phyloP scores from a whole-genome alignment of 1,140 invertebrate species.

The Antheraea pernyi region DNA sequence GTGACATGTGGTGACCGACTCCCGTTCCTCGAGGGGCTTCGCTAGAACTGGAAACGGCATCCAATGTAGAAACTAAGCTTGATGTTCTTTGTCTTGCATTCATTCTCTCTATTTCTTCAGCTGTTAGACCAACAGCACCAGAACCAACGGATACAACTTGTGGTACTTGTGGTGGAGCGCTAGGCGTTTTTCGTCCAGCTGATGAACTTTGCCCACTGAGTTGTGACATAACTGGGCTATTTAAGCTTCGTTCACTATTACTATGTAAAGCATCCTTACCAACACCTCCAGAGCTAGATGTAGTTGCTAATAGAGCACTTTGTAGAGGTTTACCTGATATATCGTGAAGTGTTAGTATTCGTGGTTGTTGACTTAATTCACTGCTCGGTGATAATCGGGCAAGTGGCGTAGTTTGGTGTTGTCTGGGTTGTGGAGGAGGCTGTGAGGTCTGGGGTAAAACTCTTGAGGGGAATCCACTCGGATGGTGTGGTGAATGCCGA shows the following conservation, averaged over 20 bases:
- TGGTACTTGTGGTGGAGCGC: constrained; percentile 81
- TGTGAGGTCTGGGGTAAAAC: constrained; percentile 85
- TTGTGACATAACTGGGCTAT: constrained; percentile 94
- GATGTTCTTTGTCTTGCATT: constrained; percentile 92
- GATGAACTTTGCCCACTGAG: constrained; percentile 90
- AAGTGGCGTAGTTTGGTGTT: constrained; percentile 92
- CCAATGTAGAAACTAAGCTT: constrained; percentile 94
- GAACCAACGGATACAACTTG: constrained; percentile 81
- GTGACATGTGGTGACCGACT: constrained; percentile 82
- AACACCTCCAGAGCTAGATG: constrained; percentile 90
- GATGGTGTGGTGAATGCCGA: constrained; percentile 85
- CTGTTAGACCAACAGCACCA: constrained; percentile 90
- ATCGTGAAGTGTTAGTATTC: constrained; percentile 95
- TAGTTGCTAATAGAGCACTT: constrained; percentile 91
- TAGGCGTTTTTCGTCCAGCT: constrained; percentile 83
- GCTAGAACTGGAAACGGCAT: constrained; percentile 95
- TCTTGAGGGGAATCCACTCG: constrained; percentile 83
- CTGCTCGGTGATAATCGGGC: constrained; percentile 94
- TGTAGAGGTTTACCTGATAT: constrained; percentile 95
- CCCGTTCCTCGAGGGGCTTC: constrained; percentile 86
- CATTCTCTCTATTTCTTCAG: constrained; percentile 95
- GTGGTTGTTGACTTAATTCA: constrained; percentile 93
- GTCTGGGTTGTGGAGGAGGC: constrained; percentile 82
- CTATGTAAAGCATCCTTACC: constrained; percentile 91
- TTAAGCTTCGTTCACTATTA: constrained; percentile 93